Base-by-base conservation (phyloP, 2,113 vertebrate species). In the Atherinomorus stipes region DNA sequence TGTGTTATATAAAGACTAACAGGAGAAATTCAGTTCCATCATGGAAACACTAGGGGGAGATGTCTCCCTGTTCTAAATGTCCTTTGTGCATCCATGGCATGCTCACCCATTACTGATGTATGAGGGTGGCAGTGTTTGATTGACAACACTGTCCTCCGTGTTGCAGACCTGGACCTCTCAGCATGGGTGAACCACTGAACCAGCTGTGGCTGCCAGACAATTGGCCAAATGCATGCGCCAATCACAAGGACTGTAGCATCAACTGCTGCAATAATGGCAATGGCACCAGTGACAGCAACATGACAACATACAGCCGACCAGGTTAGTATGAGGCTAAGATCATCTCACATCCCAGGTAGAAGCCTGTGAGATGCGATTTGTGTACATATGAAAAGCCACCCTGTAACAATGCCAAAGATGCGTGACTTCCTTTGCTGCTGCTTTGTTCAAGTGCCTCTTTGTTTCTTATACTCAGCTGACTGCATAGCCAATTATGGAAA, bases 401-500 rank as follows among this genome's bases (percentile, higher is more conserved):
- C 38, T 45, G 53, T 49, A 37, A 19, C 34, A 28, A 22, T 51
- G 18, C 28, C 9, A 28, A 64, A 53, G 52, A 52, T 57, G 26
- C 68, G 51, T 47, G 60, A 52, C 23, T 58, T 70, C 22, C 18
- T 59, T 49, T 81, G 49, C 66, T 70, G 7, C 64, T 56, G 52
- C 63, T 52, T 45, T 57, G 52, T 68, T 70, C 19, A 23, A 40
- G 65, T 71, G 68, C 64, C 69, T 51, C 57, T 75, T 71, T 77
- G 71, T 69, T 64, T 61, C 31, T 23, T 49, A 18, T 59, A 21
- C 88, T 37, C 93, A 98, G 97, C 97, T 69, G 97, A 98, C 94
- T 98, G 97, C 94, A 98, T 98, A 85, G 96, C 96, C 86, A 98
- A 97, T 94, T 98, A 97, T 92, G 97, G 96, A 91, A 96, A 94